Conservation (phyloP, 1,140 invertebrate species). For the Argopecten irradians region DNA sequence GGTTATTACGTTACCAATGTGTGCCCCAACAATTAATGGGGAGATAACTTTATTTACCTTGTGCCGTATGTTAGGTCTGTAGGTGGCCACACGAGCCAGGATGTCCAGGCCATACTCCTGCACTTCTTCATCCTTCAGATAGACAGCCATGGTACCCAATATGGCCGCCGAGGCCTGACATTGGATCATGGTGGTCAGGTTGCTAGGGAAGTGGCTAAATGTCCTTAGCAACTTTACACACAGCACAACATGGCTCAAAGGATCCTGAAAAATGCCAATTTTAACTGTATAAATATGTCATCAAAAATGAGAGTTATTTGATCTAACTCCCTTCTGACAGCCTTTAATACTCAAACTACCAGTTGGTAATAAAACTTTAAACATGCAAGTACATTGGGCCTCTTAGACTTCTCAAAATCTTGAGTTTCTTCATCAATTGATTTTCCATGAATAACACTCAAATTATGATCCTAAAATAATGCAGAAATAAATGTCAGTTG, state of each 20-base stretch:
- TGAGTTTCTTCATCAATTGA: too few relatives aligned
- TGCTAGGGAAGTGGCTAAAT: constrained; percentile 64
- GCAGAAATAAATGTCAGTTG: too few relatives aligned
- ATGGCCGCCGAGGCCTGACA: constrained; percentile 61
- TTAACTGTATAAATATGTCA: too few relatives aligned
- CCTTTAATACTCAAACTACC: not conserved
- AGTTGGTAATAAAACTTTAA: not conserved
- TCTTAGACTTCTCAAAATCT: not conserved
- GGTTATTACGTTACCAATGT: too few relatives aligned
- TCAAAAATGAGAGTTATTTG: too few relatives aligned
- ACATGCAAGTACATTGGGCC: not conserved
- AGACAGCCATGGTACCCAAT: constrained; percentile 65
- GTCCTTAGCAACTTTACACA: constrained; percentile 61
- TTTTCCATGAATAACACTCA: too few relatives aligned
- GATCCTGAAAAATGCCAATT: constrained; percentile 57
- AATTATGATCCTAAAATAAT: too few relatives aligned
- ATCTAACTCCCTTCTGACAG: not conserved
- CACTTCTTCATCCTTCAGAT: constrained; percentile 54
- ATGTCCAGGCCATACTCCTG: constrained; percentile 65
- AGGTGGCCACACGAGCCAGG: constrained; percentile 62
- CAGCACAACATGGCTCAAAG: constrained; percentile 59
- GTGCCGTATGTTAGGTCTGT: constrained; percentile 49
- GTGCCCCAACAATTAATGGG: too few relatives aligned
- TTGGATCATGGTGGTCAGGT: constrained; percentile 56
- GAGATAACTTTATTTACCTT: too few relatives aligned